Evolutionary conservation across 2,797 vertebrate species (phyloP), one percentile per base, ranked within the genome.

Genomic region (Kryptopterus vitreolus): DNA sequence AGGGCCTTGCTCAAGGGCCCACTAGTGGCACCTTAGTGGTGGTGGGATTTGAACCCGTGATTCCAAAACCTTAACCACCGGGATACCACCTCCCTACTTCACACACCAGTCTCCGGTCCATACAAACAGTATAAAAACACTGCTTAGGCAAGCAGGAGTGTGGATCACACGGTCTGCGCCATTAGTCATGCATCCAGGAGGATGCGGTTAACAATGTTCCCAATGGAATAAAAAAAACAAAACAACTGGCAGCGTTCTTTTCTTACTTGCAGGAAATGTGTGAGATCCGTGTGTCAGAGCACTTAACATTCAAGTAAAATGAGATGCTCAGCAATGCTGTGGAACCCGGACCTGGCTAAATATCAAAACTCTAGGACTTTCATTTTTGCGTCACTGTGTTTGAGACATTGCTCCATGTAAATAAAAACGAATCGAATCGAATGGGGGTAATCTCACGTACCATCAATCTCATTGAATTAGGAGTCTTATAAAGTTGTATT

Each of bases 151-250:
- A 29, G 57, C 73, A 61, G 57, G 15, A 75, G 29, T 33, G 7
- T 43, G 38, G 35, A 29, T 61, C 24, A 29, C 57, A 46, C 10
- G 46, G n/a, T 29, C 43, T 33, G 26, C 33, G 69, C 69, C 29
- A 71, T 71, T 53, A 52, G 48, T 48, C 18, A 13, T 53, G 48
- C 38, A 18, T 58, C 57, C 22, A 50, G 65, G 31, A 58, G 63
- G 46, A 76, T 50, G 31, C 24, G 31, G 48, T 11, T 52, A 26
- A 77, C 80, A 70, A 59, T 69, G 65, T 69, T 16, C 29, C 76
- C 43, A 61, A 4, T 76, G 53, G 63, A 22, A 61, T 38, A 65
- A 53, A 76, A 59, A 55, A 29, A 22, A 61, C 29, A 65, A 53
- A 76, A 59, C 43, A 29, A 43, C 31, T 76, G 53, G 61, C 53